phyloP scores from a whole-genome alignment of 2,888 invertebrate species.

The Eupelmus urozonus region DNA sequence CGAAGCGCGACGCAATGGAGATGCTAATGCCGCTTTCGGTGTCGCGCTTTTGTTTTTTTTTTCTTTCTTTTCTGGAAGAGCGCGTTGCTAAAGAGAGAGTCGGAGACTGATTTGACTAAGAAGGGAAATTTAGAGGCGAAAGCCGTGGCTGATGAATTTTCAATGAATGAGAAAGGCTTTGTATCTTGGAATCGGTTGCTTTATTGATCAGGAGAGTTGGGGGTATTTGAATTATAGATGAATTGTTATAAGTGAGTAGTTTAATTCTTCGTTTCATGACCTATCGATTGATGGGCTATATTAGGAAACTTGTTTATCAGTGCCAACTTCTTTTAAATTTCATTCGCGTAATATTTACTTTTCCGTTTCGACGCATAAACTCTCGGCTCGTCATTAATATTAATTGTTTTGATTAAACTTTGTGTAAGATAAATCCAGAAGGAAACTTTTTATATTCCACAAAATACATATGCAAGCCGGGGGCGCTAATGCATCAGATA shows the following conservation, averaged over 20 bases:
- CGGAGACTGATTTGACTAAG: conserved; percentile 5
- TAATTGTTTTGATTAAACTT: background rate
- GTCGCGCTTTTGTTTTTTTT: conserved; percentile 6
- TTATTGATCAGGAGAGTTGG: background rate
- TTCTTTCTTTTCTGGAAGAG: too few species aligned
- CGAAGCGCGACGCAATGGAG: background rate
- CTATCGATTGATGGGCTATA: too few species aligned
- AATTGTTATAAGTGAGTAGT: too few species aligned
- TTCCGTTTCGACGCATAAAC: background rate
- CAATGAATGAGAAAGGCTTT: background rate
- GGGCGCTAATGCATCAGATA: too few species aligned
- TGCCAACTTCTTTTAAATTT: background rate
- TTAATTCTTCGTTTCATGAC: too few species aligned
- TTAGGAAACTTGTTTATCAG: too few species aligned
- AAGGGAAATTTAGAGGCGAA: conserved; percentile 33
- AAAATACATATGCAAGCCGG: too few species aligned
- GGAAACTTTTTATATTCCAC: background rate
- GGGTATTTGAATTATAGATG: background rate
- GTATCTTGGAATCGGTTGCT: background rate
- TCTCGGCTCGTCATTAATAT: background rate
- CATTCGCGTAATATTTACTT: background rate
- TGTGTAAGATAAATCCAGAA: background rate
- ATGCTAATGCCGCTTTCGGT: conserved; percentile 8
- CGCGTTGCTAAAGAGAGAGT: too few species aligned
- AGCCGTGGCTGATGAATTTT: conserved; percentile 24